Evolutionary conservation across 2,797 vertebrate genomes (phyloP).

Genomic region (Enteromius anoplus): DNA sequence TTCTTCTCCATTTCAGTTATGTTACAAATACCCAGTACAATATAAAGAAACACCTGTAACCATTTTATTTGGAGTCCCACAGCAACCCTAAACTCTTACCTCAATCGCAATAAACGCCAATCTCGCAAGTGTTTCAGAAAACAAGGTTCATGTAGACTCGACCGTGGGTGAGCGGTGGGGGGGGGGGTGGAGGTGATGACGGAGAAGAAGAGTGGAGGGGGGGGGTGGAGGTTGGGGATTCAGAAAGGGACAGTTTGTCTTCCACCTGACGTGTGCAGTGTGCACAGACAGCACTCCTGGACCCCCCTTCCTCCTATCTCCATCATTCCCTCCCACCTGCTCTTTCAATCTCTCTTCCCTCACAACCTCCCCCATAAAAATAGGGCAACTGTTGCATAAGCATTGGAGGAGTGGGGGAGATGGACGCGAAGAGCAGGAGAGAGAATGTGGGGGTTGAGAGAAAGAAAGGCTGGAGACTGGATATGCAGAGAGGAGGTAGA

Average conservation of each 20-base stretch:
- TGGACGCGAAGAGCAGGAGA: slow-evolving; percentile 64
- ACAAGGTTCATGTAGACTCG: slow-evolving; percentile 11
- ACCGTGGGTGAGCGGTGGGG: slow-evolving; percentile 9
- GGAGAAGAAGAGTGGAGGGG: slow-evolving; percentile 32
- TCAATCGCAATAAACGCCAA: not conserved
- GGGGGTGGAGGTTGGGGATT: slow-evolving; percentile 55
- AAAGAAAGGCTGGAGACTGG: slow-evolving; percentile 56
- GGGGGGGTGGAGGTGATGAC: slow-evolving; percentile 20
- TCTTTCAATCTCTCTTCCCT: slow-evolving; percentile 63
- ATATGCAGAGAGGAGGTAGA: slow-evolving; percentile 55
- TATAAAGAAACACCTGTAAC: not conserved
- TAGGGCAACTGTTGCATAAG: slow-evolving; percentile 79
- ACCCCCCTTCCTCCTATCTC: slow-evolving; percentile 44
- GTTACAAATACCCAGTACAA: not conserved
- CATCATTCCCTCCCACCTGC: slow-evolving; percentile 61
- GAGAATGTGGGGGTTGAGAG: slow-evolving; percentile 55
- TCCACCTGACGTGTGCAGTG: slow-evolving; percentile 65
- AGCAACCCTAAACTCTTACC: not conserved
- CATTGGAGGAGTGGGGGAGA: slow-evolving; percentile 63
- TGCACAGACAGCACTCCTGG: slow-evolving; percentile 59
- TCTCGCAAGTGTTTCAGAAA: not conserved
- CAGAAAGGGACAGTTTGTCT: slow-evolving; percentile 63
- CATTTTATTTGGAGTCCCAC: slow-evolving; percentile 6
- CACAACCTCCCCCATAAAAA: slow-evolving; percentile 72
- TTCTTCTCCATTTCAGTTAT: no score